These are phyloP conservation scores for Scaptomyza tumidula DNA, from an alignment of 2,888 invertebrate genomes.

Conservation along the genomic window DNA sequence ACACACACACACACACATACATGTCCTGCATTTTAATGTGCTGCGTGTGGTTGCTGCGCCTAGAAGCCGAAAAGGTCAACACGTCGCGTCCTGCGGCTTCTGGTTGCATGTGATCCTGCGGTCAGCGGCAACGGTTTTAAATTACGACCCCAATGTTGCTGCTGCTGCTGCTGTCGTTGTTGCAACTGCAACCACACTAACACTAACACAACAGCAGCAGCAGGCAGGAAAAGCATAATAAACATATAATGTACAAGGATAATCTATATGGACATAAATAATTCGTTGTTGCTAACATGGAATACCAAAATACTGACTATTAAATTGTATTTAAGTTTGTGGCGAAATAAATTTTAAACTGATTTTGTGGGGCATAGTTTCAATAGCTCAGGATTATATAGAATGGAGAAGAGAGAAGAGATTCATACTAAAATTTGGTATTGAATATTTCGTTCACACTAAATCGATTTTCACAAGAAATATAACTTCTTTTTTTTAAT, in stretches of 20 bases:
- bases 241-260: slow-evolving; percentile 22
- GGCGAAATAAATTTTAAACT: neutral
- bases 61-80: slow-evolving; percentile 67
- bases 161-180: slow-evolving; percentile 11
- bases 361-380: no score
- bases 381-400: no score
- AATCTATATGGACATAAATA: slow-evolving; percentile 28
- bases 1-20: neutral
- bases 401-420: no score
- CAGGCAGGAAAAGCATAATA: slow-evolving; percentile 41
- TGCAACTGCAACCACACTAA: slow-evolving; percentile 2
- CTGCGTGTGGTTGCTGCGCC: slow-evolving; percentile 40
- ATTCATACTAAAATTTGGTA: no score
- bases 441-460: no score
- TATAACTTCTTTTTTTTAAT: no score
- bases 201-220: neutral
- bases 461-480: neutral
- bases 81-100: slow-evolving; percentile 50
- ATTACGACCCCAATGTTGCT: slow-evolving; percentile 48
- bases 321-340: neutral
- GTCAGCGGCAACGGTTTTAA: slow-evolving; percentile 61
- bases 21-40: slow-evolving; percentile 64
- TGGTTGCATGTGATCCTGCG: slow-evolving; percentile 52
- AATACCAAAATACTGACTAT: neutral
- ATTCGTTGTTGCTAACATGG: neutral